phyloP scores from a whole-genome alignment of 2,888 invertebrate species.

The Morinoia aosen region DNA sequence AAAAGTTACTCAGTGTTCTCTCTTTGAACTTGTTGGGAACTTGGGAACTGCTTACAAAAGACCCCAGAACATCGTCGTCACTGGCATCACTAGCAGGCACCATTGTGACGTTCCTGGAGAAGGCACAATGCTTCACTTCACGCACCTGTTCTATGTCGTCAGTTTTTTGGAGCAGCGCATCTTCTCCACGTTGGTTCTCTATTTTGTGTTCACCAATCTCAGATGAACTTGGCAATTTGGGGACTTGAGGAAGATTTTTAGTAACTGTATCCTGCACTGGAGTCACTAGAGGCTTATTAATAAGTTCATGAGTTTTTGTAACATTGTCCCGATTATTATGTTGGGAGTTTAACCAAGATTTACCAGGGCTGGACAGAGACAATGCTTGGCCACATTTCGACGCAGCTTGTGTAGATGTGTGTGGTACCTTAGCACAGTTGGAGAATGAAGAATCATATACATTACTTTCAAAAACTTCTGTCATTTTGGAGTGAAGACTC shows the following conservation, averaged over 20 bases:
- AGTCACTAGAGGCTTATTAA: neutral
- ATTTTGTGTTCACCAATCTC: neutral
- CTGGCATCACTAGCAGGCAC: conserved; percentile 22
- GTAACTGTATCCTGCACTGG: neutral
- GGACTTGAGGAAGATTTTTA: neutral
- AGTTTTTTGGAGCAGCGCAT: neutral
- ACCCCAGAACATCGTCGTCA: neutral
- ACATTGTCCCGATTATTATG: neutral
- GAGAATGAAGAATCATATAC: neutral
- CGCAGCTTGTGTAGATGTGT: neutral
- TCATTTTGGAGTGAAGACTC: neutral
- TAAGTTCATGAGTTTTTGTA: neutral
- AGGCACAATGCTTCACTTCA: neutral
- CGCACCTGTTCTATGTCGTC: neutral
- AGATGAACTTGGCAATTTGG: neutral
- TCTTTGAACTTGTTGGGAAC: neutral
- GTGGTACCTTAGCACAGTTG: too few species aligned
- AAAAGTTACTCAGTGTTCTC: neutral
- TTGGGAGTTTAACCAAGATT: neutral
- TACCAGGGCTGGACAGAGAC: neutral
- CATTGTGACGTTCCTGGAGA: neutral
- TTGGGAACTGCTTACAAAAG: neutral
- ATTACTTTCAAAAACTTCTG: neutral
- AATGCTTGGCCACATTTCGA: neutral
- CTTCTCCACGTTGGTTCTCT: neutral